phyloP scores from a whole-genome alignment of 2,797 vertebrate genomes.

The Serranus cabrilla region DNA sequence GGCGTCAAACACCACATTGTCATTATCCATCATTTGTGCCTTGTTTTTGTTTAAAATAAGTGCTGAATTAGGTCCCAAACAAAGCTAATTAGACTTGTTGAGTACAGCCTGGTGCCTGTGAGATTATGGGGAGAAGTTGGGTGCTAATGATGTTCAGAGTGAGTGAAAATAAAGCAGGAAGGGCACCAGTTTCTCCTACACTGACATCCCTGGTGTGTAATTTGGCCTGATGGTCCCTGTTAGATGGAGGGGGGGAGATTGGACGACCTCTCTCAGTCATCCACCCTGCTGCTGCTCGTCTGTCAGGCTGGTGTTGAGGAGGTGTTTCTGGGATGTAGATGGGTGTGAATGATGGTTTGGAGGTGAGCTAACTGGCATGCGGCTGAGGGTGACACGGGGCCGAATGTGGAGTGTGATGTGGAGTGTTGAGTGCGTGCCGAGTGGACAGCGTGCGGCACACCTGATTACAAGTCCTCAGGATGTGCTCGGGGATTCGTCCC shows the following conservation, averaged over 20 bases:
- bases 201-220: slow-evolving; percentile 8
- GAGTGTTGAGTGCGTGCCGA: slow-evolving; percentile 66
- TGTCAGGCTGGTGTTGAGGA: slow-evolving; percentile 40
- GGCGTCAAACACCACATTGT: slow-evolving; percentile 27
- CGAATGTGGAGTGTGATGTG: slow-evolving; percentile 47
- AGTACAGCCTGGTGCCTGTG: slow-evolving; percentile 34
- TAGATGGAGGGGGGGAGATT: slow-evolving; percentile 23
- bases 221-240: neutral
- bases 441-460: slow-evolving; percentile 68
- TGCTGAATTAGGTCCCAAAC: slow-evolving; percentile 24
- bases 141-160: slow-evolving; percentile 71
- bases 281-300: slow-evolving; percentile 11
- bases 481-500: slow-evolving; percentile 33
- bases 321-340: slow-evolving; percentile 54
- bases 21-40: slow-evolving; percentile 34
- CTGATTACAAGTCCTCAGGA: slow-evolving; percentile 70
- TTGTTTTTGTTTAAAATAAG: slow-evolving; percentile 35
- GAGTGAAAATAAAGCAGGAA: slow-evolving; percentile 57
- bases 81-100: slow-evolving; percentile 26
- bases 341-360: slow-evolving; percentile 58
- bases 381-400: slow-evolving; percentile 26
- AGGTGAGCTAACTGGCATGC: slow-evolving; percentile 34
- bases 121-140: slow-evolving; percentile 53
- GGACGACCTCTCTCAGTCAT: slow-evolving; percentile 43
- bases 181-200: slow-evolving; percentile 18